Evolutionary conservation across 2,113 vertebrate species (phyloP).

Genomic region (Rhynchomys soricoides): DNA sequence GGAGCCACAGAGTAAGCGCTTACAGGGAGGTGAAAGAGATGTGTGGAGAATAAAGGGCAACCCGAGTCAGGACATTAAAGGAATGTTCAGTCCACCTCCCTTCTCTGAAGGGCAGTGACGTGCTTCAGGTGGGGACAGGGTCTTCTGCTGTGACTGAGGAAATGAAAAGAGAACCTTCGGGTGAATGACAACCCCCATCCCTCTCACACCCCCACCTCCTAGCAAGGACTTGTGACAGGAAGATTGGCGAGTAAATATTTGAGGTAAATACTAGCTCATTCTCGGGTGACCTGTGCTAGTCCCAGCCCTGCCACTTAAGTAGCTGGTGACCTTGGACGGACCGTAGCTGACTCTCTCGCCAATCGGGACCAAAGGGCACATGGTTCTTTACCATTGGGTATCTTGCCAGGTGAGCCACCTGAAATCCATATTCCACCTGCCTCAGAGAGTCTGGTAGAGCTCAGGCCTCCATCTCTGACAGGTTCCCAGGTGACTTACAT

Average conservation of each 20-base stretch:
- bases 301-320: neutral
- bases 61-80: neutral
- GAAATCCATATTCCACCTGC: neutral
- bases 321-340: neutral
- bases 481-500: neutral
- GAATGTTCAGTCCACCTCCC: fast-evolving
- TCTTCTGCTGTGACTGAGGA: neutral
- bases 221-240: neutral
- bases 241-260: neutral
- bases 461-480: neutral
- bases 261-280: neutral
- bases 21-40: too few relatives aligned
- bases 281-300: neutral
- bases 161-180: fast-evolving
- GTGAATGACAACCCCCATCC: neutral
- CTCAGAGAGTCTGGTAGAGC: neutral
- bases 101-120: neutral
- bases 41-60: too few relatives aligned
- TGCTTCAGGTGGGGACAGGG: neutral
- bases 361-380: neutral
- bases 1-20: neutral
- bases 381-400: neutral
- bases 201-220: neutral
- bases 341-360: neutral
- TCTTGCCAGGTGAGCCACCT: neutral